phyloP scores from a whole-genome alignment of 2,797 vertebrate genomes.

The Spinus olivaceus region DNA sequence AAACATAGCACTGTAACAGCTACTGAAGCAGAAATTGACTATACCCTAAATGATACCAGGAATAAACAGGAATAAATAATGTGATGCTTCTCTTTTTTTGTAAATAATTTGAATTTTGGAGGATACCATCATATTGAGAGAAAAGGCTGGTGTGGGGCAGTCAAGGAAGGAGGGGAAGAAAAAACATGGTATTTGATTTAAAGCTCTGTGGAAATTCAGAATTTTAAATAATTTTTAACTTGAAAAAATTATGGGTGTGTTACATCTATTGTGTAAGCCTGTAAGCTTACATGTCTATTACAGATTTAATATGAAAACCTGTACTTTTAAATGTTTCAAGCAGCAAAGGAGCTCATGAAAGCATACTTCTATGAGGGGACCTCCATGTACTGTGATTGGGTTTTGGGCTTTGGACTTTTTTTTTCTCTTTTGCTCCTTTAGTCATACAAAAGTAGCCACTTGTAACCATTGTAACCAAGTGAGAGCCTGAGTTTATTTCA shows the following conservation, averaged over 20 bases:
- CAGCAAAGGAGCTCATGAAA: background rate
- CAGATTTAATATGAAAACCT: background rate
- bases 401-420: background rate
- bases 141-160: background rate
- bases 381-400: background rate
- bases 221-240: background rate
- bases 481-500: background rate
- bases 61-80: background rate
- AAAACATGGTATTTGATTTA: background rate
- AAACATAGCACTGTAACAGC: background rate
- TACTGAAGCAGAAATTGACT: background rate
- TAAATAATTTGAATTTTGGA: background rate
- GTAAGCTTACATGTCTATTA: background rate
- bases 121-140: background rate
- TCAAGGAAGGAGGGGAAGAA: background rate
- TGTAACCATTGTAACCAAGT: background rate
- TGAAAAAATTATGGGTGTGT: background rate
- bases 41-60: background rate
- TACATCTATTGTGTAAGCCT: fast-evolving
- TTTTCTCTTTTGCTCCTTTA: background rate
- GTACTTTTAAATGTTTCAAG: background rate
- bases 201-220: background rate
- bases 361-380: background rate
- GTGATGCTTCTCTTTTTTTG: background rate
- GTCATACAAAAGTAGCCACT: background rate